phyloP scores from a whole-genome alignment of 2,888 invertebrate species.

The Eledone cirrhosa region DNA sequence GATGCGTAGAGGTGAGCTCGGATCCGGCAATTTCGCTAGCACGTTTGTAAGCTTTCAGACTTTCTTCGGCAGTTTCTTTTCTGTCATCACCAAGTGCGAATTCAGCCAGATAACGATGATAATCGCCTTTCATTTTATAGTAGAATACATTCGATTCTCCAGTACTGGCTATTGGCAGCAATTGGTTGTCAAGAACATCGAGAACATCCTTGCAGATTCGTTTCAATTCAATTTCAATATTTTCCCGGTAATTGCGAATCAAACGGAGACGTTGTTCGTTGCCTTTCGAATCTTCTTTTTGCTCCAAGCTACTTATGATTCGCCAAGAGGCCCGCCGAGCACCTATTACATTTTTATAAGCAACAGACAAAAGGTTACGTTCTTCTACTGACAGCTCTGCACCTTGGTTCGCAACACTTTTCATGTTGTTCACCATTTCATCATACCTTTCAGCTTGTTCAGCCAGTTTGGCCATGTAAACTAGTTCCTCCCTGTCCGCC shows the following conservation, averaged over 20 bases:
- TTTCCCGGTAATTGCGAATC: slow-evolving; percentile 18
- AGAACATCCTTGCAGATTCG: slow-evolving; percentile 97
- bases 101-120: slow-evolving; percentile 97
- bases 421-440: slow-evolving; percentile 99
- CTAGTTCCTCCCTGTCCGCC: slow-evolving; percentile 96
- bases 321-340: slow-evolving; percentile 97
- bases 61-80: slow-evolving; percentile 96
- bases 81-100: slow-evolving; percentile 96
- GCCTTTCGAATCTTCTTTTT: slow-evolving; percentile 87
- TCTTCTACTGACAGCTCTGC: slow-evolving; percentile 93
- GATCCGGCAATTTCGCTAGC: slow-evolving; percentile 97
- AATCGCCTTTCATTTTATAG: slow-evolving; percentile 82
- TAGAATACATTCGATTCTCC: slow-evolving; percentile 82
- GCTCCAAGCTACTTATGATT: slow-evolving; percentile 96
- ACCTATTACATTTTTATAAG: slow-evolving; percentile 99
- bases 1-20: slow-evolving; percentile 96
- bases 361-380: slow-evolving; percentile 94
- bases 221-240: slow-evolving; percentile 93
- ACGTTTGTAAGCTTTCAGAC: slow-evolving; percentile 93
- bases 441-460: slow-evolving; percentile 99
- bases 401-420: slow-evolving; percentile 94
- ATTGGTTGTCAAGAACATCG: slow-evolving; percentile 90
- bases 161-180: slow-evolving; percentile 90
- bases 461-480: slow-evolving; percentile 98
- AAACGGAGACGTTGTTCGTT: slow-evolving; percentile 82